Evolutionary conservation across 1,140 invertebrate genomes (phyloP).

Genomic region (Cotesia typhae): DNA sequence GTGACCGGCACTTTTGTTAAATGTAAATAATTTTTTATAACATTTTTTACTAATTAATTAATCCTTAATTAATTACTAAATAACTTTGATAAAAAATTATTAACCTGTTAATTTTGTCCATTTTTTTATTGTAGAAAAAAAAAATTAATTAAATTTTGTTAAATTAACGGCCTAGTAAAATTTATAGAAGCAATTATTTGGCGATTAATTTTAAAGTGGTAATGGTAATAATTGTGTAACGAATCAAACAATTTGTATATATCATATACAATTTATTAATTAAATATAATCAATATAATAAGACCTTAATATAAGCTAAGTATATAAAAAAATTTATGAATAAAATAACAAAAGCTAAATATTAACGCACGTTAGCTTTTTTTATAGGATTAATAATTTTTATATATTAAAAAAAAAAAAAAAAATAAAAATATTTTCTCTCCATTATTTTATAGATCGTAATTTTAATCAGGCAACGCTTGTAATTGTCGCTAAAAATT

Average conservation of each 20-base stretch:
- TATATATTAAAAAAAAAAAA: too few species aligned
- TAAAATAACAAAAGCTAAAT: conserved; percentile 8
- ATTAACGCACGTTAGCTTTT: conserved; percentile 9
- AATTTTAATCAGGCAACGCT: too few species aligned
- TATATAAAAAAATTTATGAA: neutral
- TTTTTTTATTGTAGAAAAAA: too few species aligned
- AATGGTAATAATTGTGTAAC: conserved; percentile 43
- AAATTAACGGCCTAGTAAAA: neutral
- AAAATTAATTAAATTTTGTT: too few species aligned
- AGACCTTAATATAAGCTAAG: conserved; percentile 23
- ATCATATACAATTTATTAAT: conserved; percentile 50
- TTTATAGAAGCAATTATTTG: neutral
- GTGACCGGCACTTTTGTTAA: too few species aligned
- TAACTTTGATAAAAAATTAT: too few species aligned
- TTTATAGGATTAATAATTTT: neutral
- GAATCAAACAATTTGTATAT: conserved; percentile 52
- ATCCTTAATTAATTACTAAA: too few species aligned
- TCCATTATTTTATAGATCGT: too few species aligned
- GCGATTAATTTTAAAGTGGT: conserved; percentile 5
- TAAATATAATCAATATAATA: conserved; percentile 43
- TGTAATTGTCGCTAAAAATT: neutral
- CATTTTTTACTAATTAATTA: too few species aligned
- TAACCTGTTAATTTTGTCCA: too few species aligned
- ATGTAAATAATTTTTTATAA: too few species aligned
- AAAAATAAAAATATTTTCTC: too few species aligned